Conservation (phyloP, 2,888 invertebrate species). For the Nymphalis c-album region DNA sequence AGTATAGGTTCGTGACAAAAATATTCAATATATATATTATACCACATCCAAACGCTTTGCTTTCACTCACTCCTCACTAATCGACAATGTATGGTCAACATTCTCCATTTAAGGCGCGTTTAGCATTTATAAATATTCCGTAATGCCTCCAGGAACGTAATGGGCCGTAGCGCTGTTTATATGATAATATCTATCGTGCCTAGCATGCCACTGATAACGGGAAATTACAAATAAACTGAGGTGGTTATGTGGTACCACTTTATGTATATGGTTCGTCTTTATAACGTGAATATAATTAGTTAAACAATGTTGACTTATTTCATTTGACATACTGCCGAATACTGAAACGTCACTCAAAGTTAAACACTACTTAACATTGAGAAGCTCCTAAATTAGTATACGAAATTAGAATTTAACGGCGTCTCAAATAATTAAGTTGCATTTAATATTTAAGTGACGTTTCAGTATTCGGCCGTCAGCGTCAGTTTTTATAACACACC, state of each 20-base stretch:
- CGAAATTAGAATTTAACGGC: too few relatives aligned
- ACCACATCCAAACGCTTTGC: constrained; percentile 23
- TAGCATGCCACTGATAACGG: constrained; percentile 39
- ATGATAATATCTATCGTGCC: constrained; percentile 65
- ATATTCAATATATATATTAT: neutral
- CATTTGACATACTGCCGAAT: too few relatives aligned
- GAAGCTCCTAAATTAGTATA: too few relatives aligned
- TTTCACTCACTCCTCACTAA: constrained; percentile 13
- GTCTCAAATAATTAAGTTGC: too few relatives aligned
- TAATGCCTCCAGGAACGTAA: constrained; percentile 69
- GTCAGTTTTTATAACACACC: too few relatives aligned
- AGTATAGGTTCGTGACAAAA: neutral
- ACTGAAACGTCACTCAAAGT: too few relatives aligned
- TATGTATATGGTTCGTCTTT: constrained; percentile 2
- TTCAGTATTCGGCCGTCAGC: too few relatives aligned
- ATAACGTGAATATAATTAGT: neutral
- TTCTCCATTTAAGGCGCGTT: constrained; percentile 66
- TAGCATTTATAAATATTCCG: constrained; percentile 72
- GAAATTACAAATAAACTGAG: constrained; percentile 18
- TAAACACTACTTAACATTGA: too few relatives aligned
- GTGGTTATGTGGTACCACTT: constrained; percentile 1
- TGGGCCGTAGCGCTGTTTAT: constrained; percentile 66
- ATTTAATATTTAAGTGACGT: too few relatives aligned
- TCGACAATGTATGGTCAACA: constrained; percentile 56
- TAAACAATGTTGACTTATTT: neutral